Evolutionary conservation across 1,140 invertebrate genomes (phyloP).

Genomic region (Melitaea cinxia): DNA sequence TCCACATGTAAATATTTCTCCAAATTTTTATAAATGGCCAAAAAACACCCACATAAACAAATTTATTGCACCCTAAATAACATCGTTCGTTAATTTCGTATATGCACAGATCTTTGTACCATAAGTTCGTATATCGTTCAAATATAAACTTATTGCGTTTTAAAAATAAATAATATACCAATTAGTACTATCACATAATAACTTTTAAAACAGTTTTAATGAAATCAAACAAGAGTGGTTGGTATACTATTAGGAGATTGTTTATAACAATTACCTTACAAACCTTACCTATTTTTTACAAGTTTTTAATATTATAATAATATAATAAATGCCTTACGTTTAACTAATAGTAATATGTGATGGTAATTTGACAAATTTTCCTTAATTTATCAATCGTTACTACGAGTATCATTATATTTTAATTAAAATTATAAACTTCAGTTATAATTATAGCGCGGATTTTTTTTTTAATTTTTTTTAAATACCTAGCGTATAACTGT

Average conservation of each 20-base stretch:
- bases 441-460: background rate
- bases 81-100: slow-evolving; percentile 40
- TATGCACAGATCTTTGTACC: slow-evolving; percentile 43
- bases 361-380: slow-evolving; percentile 1
- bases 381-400: no score
- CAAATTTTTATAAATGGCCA: slow-evolving; percentile 13
- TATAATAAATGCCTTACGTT: background rate
- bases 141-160: background rate
- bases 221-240: background rate
- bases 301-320: no score
- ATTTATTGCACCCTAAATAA: slow-evolving; percentile 41
- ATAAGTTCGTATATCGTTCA: slow-evolving; percentile 27
- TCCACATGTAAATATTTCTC: slow-evolving; percentile 4
- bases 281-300: no score
- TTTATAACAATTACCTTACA: background rate
- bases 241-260: background rate
- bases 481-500: background rate
- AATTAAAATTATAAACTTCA: background rate
- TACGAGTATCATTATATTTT: background rate
- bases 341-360: background rate
- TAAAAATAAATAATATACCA: background rate
- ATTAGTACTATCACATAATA: slow-evolving; percentile 3
- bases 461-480: background rate
- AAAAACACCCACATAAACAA: slow-evolving; percentile 18
- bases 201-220: slow-evolving; percentile 1